These are phyloP conservation scores for Antrozous pallidus DNA, from an alignment of 2,797 vertebrate genomes.

Conservation along the genomic window DNA sequence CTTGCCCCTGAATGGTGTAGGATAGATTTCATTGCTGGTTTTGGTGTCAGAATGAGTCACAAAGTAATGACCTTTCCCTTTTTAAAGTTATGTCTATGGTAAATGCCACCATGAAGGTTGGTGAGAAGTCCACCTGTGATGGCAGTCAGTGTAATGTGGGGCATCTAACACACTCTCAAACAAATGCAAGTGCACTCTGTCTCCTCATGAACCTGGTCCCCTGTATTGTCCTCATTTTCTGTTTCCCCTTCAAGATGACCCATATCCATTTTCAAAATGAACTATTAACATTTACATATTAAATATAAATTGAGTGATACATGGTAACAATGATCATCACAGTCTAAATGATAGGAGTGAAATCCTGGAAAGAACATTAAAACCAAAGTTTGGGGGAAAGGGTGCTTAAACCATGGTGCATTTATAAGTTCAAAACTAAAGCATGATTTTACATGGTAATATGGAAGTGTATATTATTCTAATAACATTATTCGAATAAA, in stretches of 20 bases:
- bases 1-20: neutral
- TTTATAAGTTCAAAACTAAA: neutral
- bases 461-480: neutral
- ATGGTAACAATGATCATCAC: neutral
- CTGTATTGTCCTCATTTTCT: neutral
- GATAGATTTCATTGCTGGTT: neutral
- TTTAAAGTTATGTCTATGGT: neutral
- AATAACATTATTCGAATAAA: neutral
- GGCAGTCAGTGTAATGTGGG: neutral
- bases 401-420: neutral
- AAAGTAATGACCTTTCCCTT: neutral
- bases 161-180: rapidly evolving
- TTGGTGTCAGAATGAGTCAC: neutral
- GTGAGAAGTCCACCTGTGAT: neutral
- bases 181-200: neutral
- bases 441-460: neutral
- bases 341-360: neutral
- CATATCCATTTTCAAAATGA: neutral
- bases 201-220: neutral
- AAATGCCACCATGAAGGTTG: neutral
- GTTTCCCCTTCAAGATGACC: neutral
- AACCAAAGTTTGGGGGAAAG: neutral
- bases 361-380: neutral
- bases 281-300: neutral
- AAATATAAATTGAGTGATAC: neutral